Conservation (phyloP, 2,888 invertebrate genomes). For the Corythucha ciliata region DNA sequence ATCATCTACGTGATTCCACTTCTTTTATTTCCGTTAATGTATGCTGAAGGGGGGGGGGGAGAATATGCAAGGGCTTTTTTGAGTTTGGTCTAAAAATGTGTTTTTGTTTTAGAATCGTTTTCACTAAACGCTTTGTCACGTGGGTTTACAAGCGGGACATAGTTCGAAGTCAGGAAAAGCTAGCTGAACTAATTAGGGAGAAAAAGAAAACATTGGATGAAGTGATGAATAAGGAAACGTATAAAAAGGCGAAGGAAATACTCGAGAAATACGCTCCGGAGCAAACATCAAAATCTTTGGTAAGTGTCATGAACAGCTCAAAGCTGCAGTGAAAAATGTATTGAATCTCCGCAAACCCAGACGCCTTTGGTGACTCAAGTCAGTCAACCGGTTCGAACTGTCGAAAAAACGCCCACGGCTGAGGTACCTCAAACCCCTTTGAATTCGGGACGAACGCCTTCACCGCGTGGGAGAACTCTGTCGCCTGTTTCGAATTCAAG, state of each 20-base stretch:
- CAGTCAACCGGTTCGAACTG: too few species aligned
- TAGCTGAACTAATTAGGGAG: constrained; percentile 61
- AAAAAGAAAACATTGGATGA: constrained; percentile 85
- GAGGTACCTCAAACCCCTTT: too few species aligned
- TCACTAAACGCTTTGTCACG: constrained; percentile 66
- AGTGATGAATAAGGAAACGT: constrained; percentile 96
- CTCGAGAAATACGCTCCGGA: constrained; percentile 75
- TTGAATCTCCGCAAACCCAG: too few species aligned
- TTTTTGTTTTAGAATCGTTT: constrained; percentile 55
- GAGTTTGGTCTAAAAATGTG: constrained; percentile 9
- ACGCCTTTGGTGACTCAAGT: too few species aligned
- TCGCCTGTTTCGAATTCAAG: too few species aligned
- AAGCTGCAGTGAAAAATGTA: too few species aligned
- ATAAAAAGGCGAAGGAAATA: constrained; percentile 85
- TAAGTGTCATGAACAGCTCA: constrained; percentile 5
- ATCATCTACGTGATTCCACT: constrained; percentile 69
- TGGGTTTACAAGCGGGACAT: constrained; percentile 84
- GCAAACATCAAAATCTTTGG: constrained; percentile 40
- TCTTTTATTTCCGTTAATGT: constrained; percentile 74
- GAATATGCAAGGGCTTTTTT: neutral
- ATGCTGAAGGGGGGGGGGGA: constrained; percentile 26
- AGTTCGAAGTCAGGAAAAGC: constrained; percentile 62
- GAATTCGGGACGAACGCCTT: too few species aligned
- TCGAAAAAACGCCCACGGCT: too few species aligned
- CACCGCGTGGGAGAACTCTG: too few species aligned